phyloP scores from a whole-genome alignment of 2,888 invertebrate genomes.

The Serripes groenlandicus region DNA sequence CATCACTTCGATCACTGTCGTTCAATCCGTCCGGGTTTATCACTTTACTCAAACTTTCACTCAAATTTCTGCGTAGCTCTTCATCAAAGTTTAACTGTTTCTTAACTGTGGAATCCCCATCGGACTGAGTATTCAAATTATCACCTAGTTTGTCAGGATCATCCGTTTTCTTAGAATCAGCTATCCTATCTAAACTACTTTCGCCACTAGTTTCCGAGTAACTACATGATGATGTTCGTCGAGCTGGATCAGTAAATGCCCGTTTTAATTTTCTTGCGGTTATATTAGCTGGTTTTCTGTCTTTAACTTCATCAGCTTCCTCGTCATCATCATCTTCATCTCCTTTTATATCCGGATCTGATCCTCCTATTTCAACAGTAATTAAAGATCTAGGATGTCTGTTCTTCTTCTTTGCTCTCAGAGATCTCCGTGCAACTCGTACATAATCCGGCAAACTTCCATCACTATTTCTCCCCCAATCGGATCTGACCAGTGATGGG shows the following conservation, averaged over 20 bases:
- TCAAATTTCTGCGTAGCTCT: constrained; percentile 68
- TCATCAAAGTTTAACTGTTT: constrained; percentile 61
- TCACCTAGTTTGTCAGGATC: constrained; percentile 5
- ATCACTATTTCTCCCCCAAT: constrained; percentile 81
- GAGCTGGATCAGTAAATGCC: constrained; percentile 64
- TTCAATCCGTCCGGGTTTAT: constrained; percentile 70
- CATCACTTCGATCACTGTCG: constrained; percentile 77
- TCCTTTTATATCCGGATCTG: constrained; percentile 64
- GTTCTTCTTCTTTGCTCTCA: constrained; percentile 63
- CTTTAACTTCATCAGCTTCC: constrained; percentile 2
- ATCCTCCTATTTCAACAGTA: constrained; percentile 65
- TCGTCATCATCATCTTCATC: constrained; percentile 31
- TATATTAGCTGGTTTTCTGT: background rate
- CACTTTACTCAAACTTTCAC: constrained; percentile 74
- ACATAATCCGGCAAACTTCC: constrained; percentile 84
- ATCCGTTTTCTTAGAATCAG: constrained; percentile 1
- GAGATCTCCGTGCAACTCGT: constrained; percentile 63
- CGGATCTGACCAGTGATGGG: constrained; percentile 76
- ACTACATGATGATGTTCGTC: constrained; percentile 17
- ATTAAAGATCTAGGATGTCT: constrained; percentile 64
- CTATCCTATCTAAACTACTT: background rate
- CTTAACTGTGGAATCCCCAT: constrained; percentile 33
- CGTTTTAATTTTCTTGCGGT: constrained; percentile 48
- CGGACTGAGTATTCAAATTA: background rate
- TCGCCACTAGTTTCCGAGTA: constrained; percentile 16